Percentiles rank a stretch among this genome's conserved stretches.
These are phyloP conservation scores for Campopleginae sp. DNA, from an alignment of 2,888 invertebrate genomes.

Conservation along the genomic window DNA sequence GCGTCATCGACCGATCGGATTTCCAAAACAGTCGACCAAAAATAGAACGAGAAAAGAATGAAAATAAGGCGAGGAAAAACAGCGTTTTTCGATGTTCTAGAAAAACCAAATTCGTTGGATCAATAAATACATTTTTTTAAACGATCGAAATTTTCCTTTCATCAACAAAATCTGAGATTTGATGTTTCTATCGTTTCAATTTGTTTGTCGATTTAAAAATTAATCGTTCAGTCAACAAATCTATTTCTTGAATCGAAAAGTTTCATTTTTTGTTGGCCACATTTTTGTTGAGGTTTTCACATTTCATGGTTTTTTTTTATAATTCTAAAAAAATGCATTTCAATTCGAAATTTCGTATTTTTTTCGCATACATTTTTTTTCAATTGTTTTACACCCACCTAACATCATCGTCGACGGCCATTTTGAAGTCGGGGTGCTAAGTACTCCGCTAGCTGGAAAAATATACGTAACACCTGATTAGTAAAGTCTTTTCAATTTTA, in stretches of 20 bases:
- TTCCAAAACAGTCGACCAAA: slow-evolving; percentile 56
- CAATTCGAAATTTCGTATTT: background rate
- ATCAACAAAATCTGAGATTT: too few species aligned
- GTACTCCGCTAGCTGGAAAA: slow-evolving; percentile 63
- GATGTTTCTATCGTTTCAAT: background rate
- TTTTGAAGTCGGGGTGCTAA: slow-evolving; percentile 61
- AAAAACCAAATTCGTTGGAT: background rate
- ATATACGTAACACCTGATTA: background rate
- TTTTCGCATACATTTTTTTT: slow-evolving; percentile 25
- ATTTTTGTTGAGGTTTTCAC: background rate
- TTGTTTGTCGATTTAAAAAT: background rate
- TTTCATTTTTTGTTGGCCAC: too few species aligned
- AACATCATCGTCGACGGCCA: slow-evolving; percentile 71
- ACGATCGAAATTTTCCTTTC: too few species aligned
- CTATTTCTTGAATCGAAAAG: background rate
- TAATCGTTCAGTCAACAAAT: background rate
- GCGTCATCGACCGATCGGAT: slow-evolving; percentile 61
- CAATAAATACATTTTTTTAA: background rate
- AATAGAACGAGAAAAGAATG: slow-evolving; percentile 62
- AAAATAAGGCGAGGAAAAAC: slow-evolving; percentile 28
- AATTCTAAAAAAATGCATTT: background rate
- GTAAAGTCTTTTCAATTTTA: background rate
- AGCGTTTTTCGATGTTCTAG: background rate
- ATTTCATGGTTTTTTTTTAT: background rate
- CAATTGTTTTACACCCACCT: slow-evolving; percentile 65